Conservation (phyloP, 1,140 invertebrate species). For the Pentalonia nigronervosa region DNA sequence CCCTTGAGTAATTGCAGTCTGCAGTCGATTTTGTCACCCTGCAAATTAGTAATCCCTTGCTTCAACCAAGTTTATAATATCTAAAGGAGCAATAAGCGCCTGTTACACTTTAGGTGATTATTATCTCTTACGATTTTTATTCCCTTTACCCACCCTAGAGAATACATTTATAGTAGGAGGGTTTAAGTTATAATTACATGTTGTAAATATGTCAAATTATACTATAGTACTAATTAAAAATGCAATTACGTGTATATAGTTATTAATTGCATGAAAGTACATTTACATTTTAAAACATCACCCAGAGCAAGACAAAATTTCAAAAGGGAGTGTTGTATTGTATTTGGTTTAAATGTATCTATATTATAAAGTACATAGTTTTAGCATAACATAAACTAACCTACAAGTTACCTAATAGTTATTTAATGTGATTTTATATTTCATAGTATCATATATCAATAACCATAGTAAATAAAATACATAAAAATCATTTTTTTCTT, state of each 20-base stretch:
- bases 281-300: not conserved
- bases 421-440: not conserved
- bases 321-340: not conserved
- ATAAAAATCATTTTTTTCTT: not conserved
- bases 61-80: not conserved
- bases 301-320: not conserved
- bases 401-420: not conserved
- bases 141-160: not conserved
- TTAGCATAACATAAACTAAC: not conserved
- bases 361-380: not conserved
- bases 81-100: not conserved
- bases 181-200: not conserved
- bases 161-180: not conserved
- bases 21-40: not conserved
- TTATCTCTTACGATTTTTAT: not conserved
- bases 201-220: not conserved
- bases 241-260: not conserved
- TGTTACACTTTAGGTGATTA: not conserved
- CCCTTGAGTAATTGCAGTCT: not conserved
- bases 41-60: not conserved
- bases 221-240: constrained; percentile 4
- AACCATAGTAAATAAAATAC: not conserved
- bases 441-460: not conserved
- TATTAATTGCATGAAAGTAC: no score
- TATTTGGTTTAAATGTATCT: not conserved